Base-by-base conservation (phyloP, 1,140 invertebrate species). In the Campoletis sonorensis region DNA sequence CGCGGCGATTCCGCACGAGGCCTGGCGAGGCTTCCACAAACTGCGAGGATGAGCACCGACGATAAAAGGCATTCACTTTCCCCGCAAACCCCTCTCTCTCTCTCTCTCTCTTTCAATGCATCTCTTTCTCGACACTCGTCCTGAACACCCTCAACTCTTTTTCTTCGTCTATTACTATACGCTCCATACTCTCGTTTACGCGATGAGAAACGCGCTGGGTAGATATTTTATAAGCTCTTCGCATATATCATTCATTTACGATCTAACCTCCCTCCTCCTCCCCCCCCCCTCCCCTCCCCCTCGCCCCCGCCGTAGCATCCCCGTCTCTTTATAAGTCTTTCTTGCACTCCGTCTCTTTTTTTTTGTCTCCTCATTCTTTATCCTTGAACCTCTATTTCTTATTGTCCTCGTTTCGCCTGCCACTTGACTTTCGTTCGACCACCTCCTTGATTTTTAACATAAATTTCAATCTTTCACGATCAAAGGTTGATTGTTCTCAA, bases 1-100 rank as follows among this genome's bases (percentile, higher is more conserved):
- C 86, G 86, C 85, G 84, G 84, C 78, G 64, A 79, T 54, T 79
- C 67, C 67, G n/a, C n/a, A 72, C 37, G 30, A 27, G 18, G 51
- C 75, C 75, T 18, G 30, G 16, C 75, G 16, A 54, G 75, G 75
- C 54, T 80, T 68, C 70, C 79, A 72, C 45, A 71, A 80, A 80
- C 79, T 49, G 51, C 51, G 27, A 54, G 67, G 67, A 80, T 71
- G 68, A 79, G 77, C 79, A 73, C 70, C 67, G 67, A 80, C 51
- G 49, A 80, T 71, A 80, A 80, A 80, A 77, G 75, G 75, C 75
- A 77, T 75, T 75, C 72, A 70, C 61, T 70, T 70, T 30, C 26
- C 18, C 54, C 54, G n/a, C n/a, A n/a, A 54, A 37, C 27, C 27
- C 75, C 18, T 23, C n/a, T n/a, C n/a, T n/a, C n/a, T n/a, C n/a